Evolutionary conservation across 2,888 invertebrate species (phyloP).

Genomic region (Cheilosia variabilis): DNA sequence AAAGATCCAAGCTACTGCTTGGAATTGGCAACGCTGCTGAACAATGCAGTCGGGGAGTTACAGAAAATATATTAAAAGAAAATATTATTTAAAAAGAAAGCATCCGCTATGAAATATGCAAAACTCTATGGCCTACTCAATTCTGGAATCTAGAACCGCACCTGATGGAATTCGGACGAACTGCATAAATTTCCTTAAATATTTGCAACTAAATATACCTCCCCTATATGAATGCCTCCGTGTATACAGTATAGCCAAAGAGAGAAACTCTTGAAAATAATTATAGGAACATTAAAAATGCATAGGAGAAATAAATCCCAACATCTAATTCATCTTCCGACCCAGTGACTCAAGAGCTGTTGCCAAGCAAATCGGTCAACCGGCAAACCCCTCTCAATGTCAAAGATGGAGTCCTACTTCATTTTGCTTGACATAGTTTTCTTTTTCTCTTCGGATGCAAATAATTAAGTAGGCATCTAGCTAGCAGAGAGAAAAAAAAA

Average conservation of each 20-base stretch:
- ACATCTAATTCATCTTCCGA: constrained; percentile 60
- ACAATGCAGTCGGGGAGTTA: too few species aligned
- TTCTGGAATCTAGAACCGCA: too few species aligned
- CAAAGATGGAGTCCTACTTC: constrained; percentile 72
- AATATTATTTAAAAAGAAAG: too few species aligned
- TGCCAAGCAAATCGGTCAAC: constrained; percentile 67
- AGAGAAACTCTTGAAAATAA: constrained; percentile 32
- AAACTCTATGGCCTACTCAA: too few species aligned
- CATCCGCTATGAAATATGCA: too few species aligned
- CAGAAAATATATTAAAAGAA: too few species aligned
- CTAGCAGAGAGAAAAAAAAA: constrained; percentile 22
- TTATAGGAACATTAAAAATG: constrained; percentile 46
- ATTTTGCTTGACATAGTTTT: constrained; percentile 74
- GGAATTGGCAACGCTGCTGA: too few species aligned
- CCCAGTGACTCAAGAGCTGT: constrained; percentile 63
- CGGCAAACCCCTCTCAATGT: constrained; percentile 70
- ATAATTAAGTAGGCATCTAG: constrained; percentile 68
- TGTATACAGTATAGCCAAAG: background rate
- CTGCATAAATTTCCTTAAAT: background rate
- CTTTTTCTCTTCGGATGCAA: constrained; percentile 70
- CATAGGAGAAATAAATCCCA: constrained; percentile 27
- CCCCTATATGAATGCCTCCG: background rate
- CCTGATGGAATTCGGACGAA: too few species aligned
- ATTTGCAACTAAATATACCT: background rate
- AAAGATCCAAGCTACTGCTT: too few species aligned